phyloP scores from a whole-genome alignment of 64 coral and sea anemone species.

The Montipora efflorescens region DNA sequence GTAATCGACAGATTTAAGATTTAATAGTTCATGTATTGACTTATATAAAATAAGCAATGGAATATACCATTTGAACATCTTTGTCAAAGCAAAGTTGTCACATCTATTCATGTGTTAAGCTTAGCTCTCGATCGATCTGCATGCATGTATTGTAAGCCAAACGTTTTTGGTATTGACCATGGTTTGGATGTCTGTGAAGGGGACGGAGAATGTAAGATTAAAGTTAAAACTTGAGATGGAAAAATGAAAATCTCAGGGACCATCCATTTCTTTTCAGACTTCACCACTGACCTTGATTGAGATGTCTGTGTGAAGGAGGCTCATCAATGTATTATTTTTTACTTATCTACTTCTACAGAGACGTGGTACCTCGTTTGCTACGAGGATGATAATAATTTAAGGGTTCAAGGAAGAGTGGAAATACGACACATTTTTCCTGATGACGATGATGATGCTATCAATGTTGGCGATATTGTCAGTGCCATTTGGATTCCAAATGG shows the following conservation, averaged over 20 bases:
- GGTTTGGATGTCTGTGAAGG: background rate
- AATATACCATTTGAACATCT: background rate
- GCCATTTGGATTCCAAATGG: slow-evolving; percentile 18
- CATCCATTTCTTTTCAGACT: too few species aligned
- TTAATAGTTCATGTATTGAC: background rate
- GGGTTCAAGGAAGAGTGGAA: slow-evolving; percentile 42
- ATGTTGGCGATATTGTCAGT: slow-evolving; percentile 60
- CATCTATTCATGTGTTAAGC: background rate
- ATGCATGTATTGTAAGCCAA: background rate
- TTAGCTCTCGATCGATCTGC: background rate
- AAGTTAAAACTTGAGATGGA: background rate
- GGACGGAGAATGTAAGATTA: background rate
- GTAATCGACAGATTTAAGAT: background rate
- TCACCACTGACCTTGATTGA: background rate
- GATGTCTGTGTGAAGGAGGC: background rate
- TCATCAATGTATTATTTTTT: background rate
- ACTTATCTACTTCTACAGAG: background rate
- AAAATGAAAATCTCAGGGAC: background rate
- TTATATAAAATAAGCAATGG: background rate
- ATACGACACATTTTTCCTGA: slow-evolving; percentile 12
- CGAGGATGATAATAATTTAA: slow-evolving; percentile 64
- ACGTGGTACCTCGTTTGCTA: slow-evolving; percentile 70
- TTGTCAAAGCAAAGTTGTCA: background rate
- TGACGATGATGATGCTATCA: slow-evolving; percentile 58
- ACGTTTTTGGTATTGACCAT: background rate